Percentiles rank a stretch among this genome's conserved stretches.
Conservation (phyloP, 2,113 vertebrate genomes). For the Regulus satrapa region DNA sequence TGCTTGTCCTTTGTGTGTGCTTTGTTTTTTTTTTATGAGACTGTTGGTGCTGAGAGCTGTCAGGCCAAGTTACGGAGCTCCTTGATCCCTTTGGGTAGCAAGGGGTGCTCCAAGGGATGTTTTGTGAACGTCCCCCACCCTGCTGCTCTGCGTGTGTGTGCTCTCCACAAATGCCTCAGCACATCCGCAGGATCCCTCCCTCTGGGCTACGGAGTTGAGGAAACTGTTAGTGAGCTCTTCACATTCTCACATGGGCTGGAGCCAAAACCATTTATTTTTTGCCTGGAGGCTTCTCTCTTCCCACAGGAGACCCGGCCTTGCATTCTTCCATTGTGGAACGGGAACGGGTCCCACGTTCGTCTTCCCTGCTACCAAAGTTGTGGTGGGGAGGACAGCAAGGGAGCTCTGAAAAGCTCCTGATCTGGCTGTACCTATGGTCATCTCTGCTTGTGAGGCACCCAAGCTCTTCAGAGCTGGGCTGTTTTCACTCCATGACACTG, state of each 20-base stretch:
- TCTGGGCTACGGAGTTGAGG: conserved; percentile 10
- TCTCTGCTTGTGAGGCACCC: not conserved
- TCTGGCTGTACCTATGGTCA: not conserved
- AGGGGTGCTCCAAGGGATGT: not conserved
- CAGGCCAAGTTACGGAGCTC: not conserved
- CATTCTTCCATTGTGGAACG: not conserved
- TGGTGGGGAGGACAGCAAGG: not conserved
- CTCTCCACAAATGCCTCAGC: not conserved
- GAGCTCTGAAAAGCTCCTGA: not conserved
- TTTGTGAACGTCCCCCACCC: not conserved
- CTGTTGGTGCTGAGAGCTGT: not conserved
- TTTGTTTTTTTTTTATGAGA: not conserved
- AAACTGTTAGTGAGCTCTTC: conserved; percentile 46
- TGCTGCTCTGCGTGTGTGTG: not conserved
- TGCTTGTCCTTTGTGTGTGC: fast-evolving
- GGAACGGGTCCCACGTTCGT: not conserved
- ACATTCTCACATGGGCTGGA: conserved; percentile 3
- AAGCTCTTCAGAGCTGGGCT: not conserved
- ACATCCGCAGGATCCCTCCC: not conserved
- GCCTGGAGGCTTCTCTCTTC: conserved; percentile 45
- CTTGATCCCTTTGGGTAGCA: not conserved
- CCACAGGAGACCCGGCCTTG: conserved; percentile 37
- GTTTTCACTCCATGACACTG: not conserved
- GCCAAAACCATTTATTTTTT: conserved; percentile 50
- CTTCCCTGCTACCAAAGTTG: not conserved